Evolutionary conservation across 1,140 invertebrate species (phyloP), one percentile per base, ranked within the genome.

Genomic region (Heliconius hermathena): DNA sequence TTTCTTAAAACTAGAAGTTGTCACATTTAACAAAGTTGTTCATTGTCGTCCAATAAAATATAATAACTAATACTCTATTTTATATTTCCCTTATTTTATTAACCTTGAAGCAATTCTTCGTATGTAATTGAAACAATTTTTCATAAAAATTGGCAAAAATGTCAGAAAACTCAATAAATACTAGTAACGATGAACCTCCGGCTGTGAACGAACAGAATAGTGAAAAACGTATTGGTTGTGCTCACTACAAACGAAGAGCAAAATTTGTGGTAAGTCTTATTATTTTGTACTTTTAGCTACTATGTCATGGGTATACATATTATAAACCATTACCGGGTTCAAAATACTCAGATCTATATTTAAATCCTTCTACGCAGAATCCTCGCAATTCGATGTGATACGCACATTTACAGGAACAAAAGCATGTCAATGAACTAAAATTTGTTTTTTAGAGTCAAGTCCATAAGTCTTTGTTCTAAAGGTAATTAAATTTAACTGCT

Each of bases 221-320:
- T 82, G 92, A 93, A 87, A 96, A 96, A 91, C 90, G 93, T 33
- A 92, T 95, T 85, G 97, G 97, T 60, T 97, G 97, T 91, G 96
- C 96, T 74, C 97, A 97, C 93, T 97, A 97, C 83, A 97, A 97
- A 88, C 95, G 97, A 86, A 96, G 97, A 87, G 97, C 97, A 6
- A 97, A 97, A 95, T 97, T 97, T 95, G 97, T 97, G 93, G 97
- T 97, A 94, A 96, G 96, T 95, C 83, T 46, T 75, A 71, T 33
- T 73, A 26, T 18, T 22, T 38, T 46, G 70, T 26, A 76, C 26
- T 76, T 66, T 29, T 26, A n/a, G 3, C 1, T 0, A 66, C 20
- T 26, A 29, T 66, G 29, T 66, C 1, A 16, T 13, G 22, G n/a
- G 9, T 26, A 66, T 29, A 29, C 13, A 26, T 22, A 26, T 66